A percentile compares a stretch with the other conserved stretches of the same genome.
phyloP scores from a whole-genome alignment of 2,888 invertebrate genomes.

The Drosophila neotestacea region DNA sequence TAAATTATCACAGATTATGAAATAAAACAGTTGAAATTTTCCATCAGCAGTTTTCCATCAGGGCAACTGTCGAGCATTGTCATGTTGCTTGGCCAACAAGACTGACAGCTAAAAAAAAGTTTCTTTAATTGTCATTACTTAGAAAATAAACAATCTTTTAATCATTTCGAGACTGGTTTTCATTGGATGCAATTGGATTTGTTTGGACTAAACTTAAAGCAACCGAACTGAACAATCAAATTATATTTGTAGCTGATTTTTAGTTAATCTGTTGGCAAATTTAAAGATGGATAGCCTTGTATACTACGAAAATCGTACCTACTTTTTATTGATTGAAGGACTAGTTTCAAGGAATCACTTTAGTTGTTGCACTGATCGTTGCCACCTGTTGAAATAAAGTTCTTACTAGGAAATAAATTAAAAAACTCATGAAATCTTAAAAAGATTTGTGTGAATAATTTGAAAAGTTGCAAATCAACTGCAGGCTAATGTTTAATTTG shows the following conservation, averaged over 20 bases:
- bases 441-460: constrained; percentile 3
- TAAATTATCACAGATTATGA: constrained; percentile 70
- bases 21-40: constrained; percentile 46
- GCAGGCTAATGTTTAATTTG: constrained; percentile 26
- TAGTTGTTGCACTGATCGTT: not conserved
- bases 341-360: too few species aligned
- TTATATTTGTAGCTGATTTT: not conserved
- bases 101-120: not conserved
- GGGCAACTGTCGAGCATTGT: constrained; percentile 29
- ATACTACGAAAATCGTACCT: too few species aligned
- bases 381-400: not conserved
- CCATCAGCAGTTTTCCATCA: constrained; percentile 32
- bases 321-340: too few species aligned
- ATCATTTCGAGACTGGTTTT: constrained; percentile 8
- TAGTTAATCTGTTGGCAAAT: not conserved
- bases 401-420: not conserved
- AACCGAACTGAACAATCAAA: not conserved
- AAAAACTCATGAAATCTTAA: not conserved
- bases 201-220: not conserved
- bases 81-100: not conserved
- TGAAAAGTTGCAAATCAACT: constrained; percentile 1
- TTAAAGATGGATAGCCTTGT: too few species aligned
- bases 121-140: constrained; percentile 21
- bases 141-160: constrained; percentile 3
- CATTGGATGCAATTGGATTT: constrained; percentile 11